Base-by-base conservation (phyloP, 2,888 invertebrate species). In the Lacanobia wlatinum region DNA sequence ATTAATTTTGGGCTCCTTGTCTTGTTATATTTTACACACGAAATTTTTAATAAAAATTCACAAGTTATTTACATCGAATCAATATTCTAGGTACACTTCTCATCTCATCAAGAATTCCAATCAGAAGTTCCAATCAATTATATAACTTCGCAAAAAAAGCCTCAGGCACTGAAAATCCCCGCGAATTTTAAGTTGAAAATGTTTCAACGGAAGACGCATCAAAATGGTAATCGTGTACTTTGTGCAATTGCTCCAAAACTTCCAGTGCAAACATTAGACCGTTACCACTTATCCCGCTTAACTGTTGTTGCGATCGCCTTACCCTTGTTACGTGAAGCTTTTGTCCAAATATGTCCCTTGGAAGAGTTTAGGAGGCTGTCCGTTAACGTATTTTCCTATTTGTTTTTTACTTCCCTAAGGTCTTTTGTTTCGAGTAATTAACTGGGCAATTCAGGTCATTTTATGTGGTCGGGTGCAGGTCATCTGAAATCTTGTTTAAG, bases 241-340 rank as follows among this genome's bases (percentile, higher is more conserved):
- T 64, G 56, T 67, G 58, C 75, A 82, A 80, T 69, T 43, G 62
- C 58, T 60, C 67, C 58, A 62, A 67, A 75, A 79, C 67, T 70
- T 78, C 60, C 62, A 70, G 70, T 63, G 64, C 70, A 73, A 79
- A 82, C 73, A 79, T 76, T 78, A 67, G 59, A 66, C 67, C 65
- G 64, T 63, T 66, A 82, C 76, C 74, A 73, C 79, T 85, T 85
- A 82, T 73, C 80, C 83, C 78, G 72, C 81, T 85, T 82, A 87
- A 82, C 76, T 78, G 82, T 85, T 83, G 87, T 84, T 83, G 80
- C 81, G 76, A 83, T 85, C 82, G 60, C 78, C 78, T 81, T 82
- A 75, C 76, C 80, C 81, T 78, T 84, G 78, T 85, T 80, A 80
- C 52, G 66, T 70, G 66, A n/a, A 81, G 79, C 81, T 84, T 85